Base-by-base conservation (phyloP, 2,888 invertebrate species). In the Chromoteleia sp. region DNA sequence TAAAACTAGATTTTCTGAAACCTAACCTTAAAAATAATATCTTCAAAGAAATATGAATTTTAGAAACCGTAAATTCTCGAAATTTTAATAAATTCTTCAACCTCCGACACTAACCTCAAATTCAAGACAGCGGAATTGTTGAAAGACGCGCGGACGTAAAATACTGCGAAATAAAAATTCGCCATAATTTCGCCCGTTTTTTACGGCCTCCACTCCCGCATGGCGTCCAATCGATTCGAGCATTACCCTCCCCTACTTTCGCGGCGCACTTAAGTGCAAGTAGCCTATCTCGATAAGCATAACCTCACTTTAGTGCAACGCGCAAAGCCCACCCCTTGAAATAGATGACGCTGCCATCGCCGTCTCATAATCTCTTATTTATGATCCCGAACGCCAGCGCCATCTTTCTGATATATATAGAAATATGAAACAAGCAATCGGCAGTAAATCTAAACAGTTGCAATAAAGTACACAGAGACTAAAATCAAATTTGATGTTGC, bases 251-350 rank as follows among this genome's bases (percentile, higher is more conserved):
- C 39, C 54, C 43, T 19, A n/a, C 25, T 58, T n/a, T 41, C 10
- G 48, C 45, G 58, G 39, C 25, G 41, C 25, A 33, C 21, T 70
- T 70, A 58, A 36, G 43, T 30, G 58, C 59, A 48, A 71, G 71
- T 48, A 71, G 41, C 71, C 71, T 59, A 59, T 71, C 59, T 71
- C 71, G 58, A 58, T 71, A 59, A 71, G 59, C 71, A 71, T 71
- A 71, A 71, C 71, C 71, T 58, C 56, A 56, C 59, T 58, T 59
- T 45, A 71, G 48, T 39, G 29, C 48, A 48, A 2, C 17, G 25
- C 10, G 12, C 39, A 48, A n/a, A n/a, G n/a, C 25, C 48, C 48
- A 19, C 25, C 36, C 29, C 48, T 21, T 19, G n/a, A 21, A 63
- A 63, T 50, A 68, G 67, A 52, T 43, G 54, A 41, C 67, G 30